Conservation (phyloP, 2,797 vertebrate species). For the Pteropus rufus region DNA sequence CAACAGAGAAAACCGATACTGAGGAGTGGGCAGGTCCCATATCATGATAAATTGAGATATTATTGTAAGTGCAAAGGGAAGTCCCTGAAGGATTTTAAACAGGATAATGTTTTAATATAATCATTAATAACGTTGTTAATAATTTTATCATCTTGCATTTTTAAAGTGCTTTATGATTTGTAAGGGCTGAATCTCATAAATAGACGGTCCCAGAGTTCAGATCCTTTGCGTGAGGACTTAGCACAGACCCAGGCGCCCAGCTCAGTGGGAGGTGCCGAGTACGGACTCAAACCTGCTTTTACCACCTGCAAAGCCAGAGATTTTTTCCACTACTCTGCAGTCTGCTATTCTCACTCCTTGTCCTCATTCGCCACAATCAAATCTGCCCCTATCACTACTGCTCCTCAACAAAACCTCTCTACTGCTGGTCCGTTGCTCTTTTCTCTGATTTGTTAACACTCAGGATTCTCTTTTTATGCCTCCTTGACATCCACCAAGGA, state of each 20-base stretch:
- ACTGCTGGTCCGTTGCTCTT: not conserved
- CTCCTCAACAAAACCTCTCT: not conserved
- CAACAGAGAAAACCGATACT: not conserved
- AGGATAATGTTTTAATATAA: not conserved
- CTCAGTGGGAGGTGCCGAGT: not conserved
- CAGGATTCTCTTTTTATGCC: not conserved
- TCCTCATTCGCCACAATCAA: not conserved
- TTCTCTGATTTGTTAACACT: not conserved
- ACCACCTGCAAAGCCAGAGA: not conserved
- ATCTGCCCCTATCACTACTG: not conserved
- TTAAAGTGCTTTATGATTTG: not conserved
- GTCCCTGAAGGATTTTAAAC: not conserved
- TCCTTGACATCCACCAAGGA: not conserved
- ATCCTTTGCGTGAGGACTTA: not conserved
- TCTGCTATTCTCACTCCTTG: not conserved
- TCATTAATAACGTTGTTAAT: not conserved
- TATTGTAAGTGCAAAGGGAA: not conserved
- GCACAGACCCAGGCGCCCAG: not conserved
- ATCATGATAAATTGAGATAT: not conserved
- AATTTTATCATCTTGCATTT: conserved; percentile 19
- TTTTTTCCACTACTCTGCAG: not conserved
- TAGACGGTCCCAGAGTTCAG: not conserved
- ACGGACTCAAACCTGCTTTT: not conserved
- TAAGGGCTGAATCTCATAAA: not conserved
- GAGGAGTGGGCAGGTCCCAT: not conserved